Evolutionary conservation across 2,797 vertebrate genomes (phyloP).

Genomic region (Syndactyla subalaris): DNA sequence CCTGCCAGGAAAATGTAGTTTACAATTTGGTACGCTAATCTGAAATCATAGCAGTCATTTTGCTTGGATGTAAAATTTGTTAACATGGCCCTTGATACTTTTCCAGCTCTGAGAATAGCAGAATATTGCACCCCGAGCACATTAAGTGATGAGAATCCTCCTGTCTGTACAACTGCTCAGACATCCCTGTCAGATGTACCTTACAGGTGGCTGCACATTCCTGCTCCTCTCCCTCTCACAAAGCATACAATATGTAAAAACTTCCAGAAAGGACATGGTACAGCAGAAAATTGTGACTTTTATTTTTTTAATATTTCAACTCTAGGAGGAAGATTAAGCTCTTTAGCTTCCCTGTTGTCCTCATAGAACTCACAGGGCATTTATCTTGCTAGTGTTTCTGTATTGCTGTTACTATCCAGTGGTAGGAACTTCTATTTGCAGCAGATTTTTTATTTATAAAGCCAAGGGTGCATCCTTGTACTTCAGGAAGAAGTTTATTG

Average conservation of each 20-base stretch:
- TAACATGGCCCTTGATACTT: neutral
- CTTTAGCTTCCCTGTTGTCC: conserved; percentile 1
- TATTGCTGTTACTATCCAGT: neutral
- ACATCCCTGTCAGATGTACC: neutral
- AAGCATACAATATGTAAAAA: neutral
- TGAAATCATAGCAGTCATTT: neutral
- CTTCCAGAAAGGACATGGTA: neutral
- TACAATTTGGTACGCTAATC: neutral
- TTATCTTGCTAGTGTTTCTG: conserved; percentile 2
- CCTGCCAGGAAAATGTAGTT: neutral
- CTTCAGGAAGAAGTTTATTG: conserved; percentile 18
- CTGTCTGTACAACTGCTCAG: neutral
- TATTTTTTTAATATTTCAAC: neutral
- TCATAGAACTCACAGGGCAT: neutral
- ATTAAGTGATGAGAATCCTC: neutral
- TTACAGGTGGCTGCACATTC: neutral
- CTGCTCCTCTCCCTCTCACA: neutral
- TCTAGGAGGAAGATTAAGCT: neutral
- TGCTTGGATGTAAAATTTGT: neutral
- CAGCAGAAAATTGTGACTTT: neutral
- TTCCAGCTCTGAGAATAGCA: neutral
- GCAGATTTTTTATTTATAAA: conserved; percentile 19
- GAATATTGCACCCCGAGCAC: neutral
- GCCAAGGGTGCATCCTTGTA: neutral
- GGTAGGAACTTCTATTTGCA: neutral